Percentiles rank a stretch among this genome's conserved stretches.
phyloP scores from a whole-genome alignment of 2,888 invertebrate species.

The Tenthredo amoena region DNA sequence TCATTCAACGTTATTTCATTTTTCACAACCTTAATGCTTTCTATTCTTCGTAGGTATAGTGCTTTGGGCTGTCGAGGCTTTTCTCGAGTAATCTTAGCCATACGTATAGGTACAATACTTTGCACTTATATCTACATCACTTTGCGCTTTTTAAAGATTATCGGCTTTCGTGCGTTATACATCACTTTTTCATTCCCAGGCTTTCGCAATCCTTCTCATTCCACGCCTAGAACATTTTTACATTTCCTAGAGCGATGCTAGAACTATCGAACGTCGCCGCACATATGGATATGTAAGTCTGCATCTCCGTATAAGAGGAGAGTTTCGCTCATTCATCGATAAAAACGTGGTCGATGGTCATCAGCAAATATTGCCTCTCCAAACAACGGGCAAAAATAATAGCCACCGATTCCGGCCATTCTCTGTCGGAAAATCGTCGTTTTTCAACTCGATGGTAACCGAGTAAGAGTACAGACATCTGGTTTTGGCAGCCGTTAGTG shows the following conservation, averaged over 20 bases:
- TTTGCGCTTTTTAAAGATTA: slow-evolving; percentile 37
- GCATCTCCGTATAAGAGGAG: background rate
- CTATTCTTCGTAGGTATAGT: slow-evolving; percentile 31
- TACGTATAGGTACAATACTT: slow-evolving; percentile 38
- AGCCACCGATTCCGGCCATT: background rate
- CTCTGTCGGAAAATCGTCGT: background rate
- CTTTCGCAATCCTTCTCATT: slow-evolving; percentile 2
- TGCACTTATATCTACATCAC: slow-evolving; percentile 34
- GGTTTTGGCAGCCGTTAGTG: slow-evolving; percentile 13
- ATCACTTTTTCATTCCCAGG: background rate
- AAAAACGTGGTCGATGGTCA: background rate
- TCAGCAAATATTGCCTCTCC: slow-evolving; percentile 9
- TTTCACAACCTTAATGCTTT: slow-evolving; percentile 35
- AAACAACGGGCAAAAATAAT: slow-evolving; percentile 12
- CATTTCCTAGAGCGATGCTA: background rate
- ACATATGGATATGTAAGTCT: background rate
- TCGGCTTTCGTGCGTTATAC: slow-evolving; percentile 24
- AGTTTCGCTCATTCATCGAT: background rate
- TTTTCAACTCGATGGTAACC: background rate
- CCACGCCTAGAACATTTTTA: background rate
- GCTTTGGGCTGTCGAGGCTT: slow-evolving; percentile 15
- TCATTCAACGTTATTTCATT: slow-evolving; percentile 26
- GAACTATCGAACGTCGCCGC: background rate
- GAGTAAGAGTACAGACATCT: background rate
- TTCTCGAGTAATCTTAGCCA: slow-evolving; percentile 29